phyloP scores from a whole-genome alignment of 2,797 vertebrate species.

The Enteromius radiatus region DNA sequence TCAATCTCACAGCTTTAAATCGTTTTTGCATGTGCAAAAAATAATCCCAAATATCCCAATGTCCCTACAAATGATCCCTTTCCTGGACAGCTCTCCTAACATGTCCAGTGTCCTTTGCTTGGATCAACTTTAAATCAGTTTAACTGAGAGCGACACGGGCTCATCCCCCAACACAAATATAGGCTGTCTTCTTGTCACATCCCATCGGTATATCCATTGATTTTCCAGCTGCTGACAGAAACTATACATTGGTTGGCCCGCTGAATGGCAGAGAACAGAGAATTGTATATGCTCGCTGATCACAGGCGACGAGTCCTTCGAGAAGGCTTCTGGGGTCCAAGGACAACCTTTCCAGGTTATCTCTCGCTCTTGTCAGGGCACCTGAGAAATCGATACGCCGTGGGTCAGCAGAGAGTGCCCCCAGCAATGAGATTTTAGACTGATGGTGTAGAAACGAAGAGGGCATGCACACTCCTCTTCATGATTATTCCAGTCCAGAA shows the following conservation, averaged over 20 bases:
- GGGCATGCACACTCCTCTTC: neutral
- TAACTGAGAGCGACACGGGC: neutral
- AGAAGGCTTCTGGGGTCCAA: conserved; percentile 8
- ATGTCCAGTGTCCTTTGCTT: neutral
- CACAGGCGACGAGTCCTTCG: conserved; percentile 1
- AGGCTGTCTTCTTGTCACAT: conserved; percentile 20
- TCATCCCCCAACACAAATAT: conserved; percentile 22
- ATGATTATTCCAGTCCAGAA: neutral
- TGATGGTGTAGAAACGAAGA: conserved; percentile 18
- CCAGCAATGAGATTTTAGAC: conserved; percentile 32
- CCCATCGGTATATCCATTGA: conserved; percentile 25
- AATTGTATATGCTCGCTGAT: neutral
- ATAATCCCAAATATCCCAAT: conserved; percentile 1
- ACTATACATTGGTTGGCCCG: conserved; percentile 20
- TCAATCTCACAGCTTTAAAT: neutral
- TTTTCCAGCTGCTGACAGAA: conserved; percentile 37
- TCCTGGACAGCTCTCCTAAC: neutral
- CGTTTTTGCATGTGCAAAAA: neutral
- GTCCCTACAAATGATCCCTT: neutral
- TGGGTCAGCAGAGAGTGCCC: neutral
- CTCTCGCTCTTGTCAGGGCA: conserved; percentile 20
- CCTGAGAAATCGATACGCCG: conserved; percentile 12
- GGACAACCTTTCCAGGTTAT: conserved; percentile 20
- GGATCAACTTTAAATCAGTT: conserved; percentile 30
- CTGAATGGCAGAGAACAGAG: conserved; percentile 21